phyloP scores from a whole-genome alignment of 2,888 invertebrate genomes.

The Sphaerophoria taeniata region DNA sequence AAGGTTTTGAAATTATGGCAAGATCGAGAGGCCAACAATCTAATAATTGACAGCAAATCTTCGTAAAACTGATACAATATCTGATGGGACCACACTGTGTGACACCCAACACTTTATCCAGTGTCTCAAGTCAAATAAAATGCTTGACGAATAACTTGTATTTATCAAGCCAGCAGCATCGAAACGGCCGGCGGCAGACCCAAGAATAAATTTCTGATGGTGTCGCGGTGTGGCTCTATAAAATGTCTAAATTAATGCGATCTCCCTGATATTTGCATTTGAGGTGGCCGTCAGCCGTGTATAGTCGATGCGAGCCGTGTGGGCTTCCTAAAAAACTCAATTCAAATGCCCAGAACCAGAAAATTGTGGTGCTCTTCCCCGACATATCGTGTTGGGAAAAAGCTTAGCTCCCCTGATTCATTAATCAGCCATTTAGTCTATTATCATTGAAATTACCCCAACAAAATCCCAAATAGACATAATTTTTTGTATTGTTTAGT shows the following conservation, averaged over 20 bases:
- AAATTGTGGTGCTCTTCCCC: not conserved
- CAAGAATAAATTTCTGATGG: conserved; percentile 38
- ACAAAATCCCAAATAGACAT: conserved; percentile 57
- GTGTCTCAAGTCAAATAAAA: conserved; percentile 57
- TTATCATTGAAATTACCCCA: conserved; percentile 70
- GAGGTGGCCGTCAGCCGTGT: conserved; percentile 19
- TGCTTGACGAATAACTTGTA: conserved; percentile 69
- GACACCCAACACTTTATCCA: conserved; percentile 52
- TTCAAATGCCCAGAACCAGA: conserved; percentile 8
- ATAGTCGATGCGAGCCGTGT: conserved; percentile 58
- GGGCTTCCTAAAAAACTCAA: conserved; percentile 57
- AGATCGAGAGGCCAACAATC: conserved; percentile 33
- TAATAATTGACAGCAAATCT: conserved; percentile 62
- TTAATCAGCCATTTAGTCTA: conserved; percentile 70
- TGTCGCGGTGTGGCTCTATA: conserved; percentile 63
- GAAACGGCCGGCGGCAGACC: not conserved
- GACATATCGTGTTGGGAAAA: conserved; percentile 16
- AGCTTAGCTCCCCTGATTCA: conserved; percentile 63
- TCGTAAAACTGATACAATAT: conserved; percentile 50
- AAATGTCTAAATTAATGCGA: conserved; percentile 71
- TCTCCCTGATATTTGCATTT: conserved; percentile 68
- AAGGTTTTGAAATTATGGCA: not conserved
- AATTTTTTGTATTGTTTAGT: conserved; percentile 66
- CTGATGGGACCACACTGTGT: conserved; percentile 66
- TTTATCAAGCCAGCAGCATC: conserved; percentile 60